Base-by-base conservation (phyloP, 1,140 invertebrate species). In the Cardiocondyla obscurior region DNA sequence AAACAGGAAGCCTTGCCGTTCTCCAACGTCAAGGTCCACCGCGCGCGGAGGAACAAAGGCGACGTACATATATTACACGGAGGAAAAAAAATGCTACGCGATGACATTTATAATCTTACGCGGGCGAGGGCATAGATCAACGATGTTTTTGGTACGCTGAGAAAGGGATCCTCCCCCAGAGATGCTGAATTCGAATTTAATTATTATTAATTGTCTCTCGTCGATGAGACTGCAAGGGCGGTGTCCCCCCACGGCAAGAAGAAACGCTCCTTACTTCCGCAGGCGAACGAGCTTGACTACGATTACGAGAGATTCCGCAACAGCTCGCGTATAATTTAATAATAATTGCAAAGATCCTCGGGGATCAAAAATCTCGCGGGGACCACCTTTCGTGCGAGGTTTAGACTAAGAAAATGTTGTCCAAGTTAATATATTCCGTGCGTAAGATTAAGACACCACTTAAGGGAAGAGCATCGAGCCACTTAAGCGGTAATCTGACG, bases 161-260 rank as follows among this genome's bases (percentile, higher is more conserved):
- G 51, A 91, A 62, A 90, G 91, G 91, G 90, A 53, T 81, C 77
- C 77, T 69, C 58, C 46, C 65, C 46, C 30, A n/a, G 57, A 76
- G 85, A 91, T 67, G 44, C 67, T 86, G 90, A 91, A 92, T 92
- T 91, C 88, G 91, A 90, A 89, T 92, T 92, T 91, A 92, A 92
- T 92, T 92, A 91, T 92, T 92, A 92, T 92, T 92, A 92, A 92
- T 92, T 89, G 87, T 88, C 81, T 85, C 44, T 42, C 73, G 60
- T 81, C 67, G 51, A 22, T 51, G 19, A 62, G 19, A 64, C 49
- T 44, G 57, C 72, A 65, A 28, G 39, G 67, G 10, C 8, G 49
- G 55, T 30, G 12, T 25, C 19, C 7, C 28, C 36, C 12, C 12
- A 39, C 39, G 28, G 7, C 30, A 6, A 39, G 25, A n/a, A 58